Base-by-base conservation (phyloP, 2,797 vertebrate genomes). In the Neoniphon sammara region DNA sequence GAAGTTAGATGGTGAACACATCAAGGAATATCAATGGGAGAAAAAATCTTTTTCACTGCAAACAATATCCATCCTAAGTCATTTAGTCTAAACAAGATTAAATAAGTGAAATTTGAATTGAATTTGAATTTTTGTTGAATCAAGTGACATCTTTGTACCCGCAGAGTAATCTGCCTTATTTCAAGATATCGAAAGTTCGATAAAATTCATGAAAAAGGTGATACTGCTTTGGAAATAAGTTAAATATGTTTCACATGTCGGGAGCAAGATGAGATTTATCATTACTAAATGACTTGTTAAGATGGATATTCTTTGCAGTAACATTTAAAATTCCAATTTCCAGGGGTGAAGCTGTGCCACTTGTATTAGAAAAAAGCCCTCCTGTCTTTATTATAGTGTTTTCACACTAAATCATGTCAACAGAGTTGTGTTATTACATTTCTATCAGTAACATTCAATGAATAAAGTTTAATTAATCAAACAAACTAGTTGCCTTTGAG, bases 381-480 rank as follows among this genome's bases (percentile, higher is more conserved):
- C 6, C 63, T 74, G 56, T 23, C 77, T 82, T 69, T 31, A 31
- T 71, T 59, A 34, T 72, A 58, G 21, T 74, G 55, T 75, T 62
- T 59, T 66, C 63, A 53, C 77, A 42, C 66, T 31, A 59, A 59
- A 31, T 65, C 31, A 39, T 85, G 76, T 90, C 64, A 53, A 68
- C 49, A 64, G 47, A 63, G 59, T 81, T 74, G 7, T 50, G 34
- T 77, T 75, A 87, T 82, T 73, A 71, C 71, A 79, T 84, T 87
- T 85, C 80, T 78, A 81, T 82, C 70, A 76, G 55, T 59, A 84
- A 80, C 78, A 6, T 68, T 74, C 65, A 62, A 71, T 17, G 14
- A 90, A 90, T 88, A 85, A 86, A 86, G 49, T 73, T 83, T 39
- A 78, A 73, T 23, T 54, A 80, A 79, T 27, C 31, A 52, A 55